phyloP scores from a whole-genome alignment of 1,140 invertebrate genomes.

The Xylocopa sonorina region DNA sequence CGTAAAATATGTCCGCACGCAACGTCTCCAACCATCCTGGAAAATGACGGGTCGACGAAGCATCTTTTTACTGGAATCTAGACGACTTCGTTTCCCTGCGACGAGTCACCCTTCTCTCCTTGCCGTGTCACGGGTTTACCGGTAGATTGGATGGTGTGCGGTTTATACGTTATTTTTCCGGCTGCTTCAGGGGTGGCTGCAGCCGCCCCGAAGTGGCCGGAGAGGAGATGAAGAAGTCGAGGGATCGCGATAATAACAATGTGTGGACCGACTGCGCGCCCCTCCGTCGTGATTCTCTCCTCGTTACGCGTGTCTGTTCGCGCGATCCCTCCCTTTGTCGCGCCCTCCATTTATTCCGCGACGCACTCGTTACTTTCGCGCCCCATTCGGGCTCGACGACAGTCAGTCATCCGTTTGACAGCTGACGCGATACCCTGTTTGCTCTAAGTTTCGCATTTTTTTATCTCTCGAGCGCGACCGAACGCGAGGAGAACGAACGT shows the following conservation, averaged over 20 bases:
- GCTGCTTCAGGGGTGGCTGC: constrained; percentile 28
- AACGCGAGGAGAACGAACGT: too few relatives aligned
- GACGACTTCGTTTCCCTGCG: constrained; percentile 14
- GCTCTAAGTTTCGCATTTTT: background rate
- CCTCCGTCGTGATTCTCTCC: constrained; percentile 48
- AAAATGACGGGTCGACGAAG: constrained; percentile 8
- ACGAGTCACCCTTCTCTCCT: background rate
- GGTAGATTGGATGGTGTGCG: constrained; percentile 62
- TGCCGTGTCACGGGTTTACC: constrained; percentile 47
- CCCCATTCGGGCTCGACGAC: background rate
- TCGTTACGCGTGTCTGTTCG: constrained; percentile 52
- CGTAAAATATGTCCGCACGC: constrained; percentile 43
- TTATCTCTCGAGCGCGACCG: background rate
- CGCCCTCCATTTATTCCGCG: constrained; percentile 53
- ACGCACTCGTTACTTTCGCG: constrained; percentile 30
- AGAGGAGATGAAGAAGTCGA: constrained; percentile 20
- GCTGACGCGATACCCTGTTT: background rate
- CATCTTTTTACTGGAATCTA: constrained; percentile 51
- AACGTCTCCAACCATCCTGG: background rate
- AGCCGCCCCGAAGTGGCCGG: background rate
- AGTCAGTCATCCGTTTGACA: background rate
- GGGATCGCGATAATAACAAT: constrained; percentile 42
- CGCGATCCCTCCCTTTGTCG: constrained; percentile 25
- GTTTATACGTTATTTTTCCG: constrained; percentile 60
- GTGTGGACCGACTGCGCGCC: constrained; percentile 27